Base-by-base conservation (phyloP, 2,113 vertebrate species). In the Struthio camelus region DNA sequence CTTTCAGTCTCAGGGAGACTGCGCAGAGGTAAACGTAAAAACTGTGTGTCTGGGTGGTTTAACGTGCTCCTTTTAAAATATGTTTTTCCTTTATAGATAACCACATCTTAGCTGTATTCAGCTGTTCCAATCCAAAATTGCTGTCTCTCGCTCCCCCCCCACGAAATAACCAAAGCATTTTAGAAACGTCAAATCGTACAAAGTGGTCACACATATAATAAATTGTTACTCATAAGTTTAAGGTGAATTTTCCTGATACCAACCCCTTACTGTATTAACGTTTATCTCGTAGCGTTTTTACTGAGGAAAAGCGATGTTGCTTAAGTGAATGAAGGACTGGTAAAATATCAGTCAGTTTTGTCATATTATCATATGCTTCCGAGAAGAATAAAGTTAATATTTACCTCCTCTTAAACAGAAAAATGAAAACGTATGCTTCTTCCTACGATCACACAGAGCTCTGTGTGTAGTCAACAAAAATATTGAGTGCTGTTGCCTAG, bases 401-500 rank as follows among this genome's bases (percentile, higher is more conserved):
- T 91, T 93, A 27, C 38, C 23, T 93, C 78, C 14, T 30, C 12
- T 59, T 75, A 89, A 87, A 58, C 9, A 70, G 38, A 73, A 72
- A 82, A 96, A 85, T 32, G 58, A 91, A 89, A 94, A 93, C 51
- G 6, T 19, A 38, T 90, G 92, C 42, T 76, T 78, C 61, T 90
- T 95, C 87, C 62, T 2, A 15, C 80, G 50, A 96, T n/a, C 48
- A 93, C 34, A 96, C 23, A 94, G 69, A 90, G 92, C 40, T 95
- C 58, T 67, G 61, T 97, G 95, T 93, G 87, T 87, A 82, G 93
- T 96, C 96, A 98, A 96, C 83, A 97, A 97, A 98, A 97, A 95
- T 73, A 96, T 94, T 96, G 92, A 95, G 48, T 50, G 58, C 80
- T 94, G 97, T 98, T 98, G 97, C 98, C 75, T 97, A 96, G 97